These are phyloP conservation scores for Carettochelys insculpta DNA, from an alignment of 2,113 vertebrate species.

Conservation along the genomic window DNA sequence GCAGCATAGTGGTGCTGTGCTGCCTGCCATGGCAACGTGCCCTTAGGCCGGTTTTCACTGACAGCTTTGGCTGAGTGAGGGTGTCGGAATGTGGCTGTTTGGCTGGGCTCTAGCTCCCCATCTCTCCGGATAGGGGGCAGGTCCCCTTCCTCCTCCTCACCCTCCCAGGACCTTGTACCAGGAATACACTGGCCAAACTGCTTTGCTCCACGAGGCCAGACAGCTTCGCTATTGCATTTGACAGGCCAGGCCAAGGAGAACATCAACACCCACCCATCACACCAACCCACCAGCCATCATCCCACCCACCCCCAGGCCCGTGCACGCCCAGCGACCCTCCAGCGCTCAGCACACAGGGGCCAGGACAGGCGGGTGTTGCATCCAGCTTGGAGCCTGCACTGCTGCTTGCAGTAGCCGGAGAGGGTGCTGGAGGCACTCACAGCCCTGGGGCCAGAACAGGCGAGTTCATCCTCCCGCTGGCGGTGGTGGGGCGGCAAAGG, in stretches of 20 bases:
- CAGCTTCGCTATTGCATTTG: no score
- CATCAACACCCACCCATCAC: no score
- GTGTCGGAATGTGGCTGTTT: not conserved
- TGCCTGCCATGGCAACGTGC: no score
- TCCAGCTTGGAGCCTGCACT: not conserved
- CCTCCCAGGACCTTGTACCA: no score
- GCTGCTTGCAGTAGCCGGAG: no score
- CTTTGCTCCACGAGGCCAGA: no score
- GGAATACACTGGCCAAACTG: no score
- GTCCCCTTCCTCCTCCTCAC: no score
- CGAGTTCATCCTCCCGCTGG: not conserved
- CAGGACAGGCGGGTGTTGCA: not conserved
- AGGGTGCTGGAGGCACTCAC: not conserved
- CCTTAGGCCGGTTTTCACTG: not conserved
- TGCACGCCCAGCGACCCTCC: not conserved
- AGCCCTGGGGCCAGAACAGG: not conserved
- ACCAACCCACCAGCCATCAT: no score
- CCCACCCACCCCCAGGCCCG: no score
- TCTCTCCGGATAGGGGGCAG: not conserved
- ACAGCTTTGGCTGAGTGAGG: not conserved
- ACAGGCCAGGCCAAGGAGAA: no score
- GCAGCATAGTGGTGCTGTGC: no score
- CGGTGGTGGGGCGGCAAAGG: not conserved
- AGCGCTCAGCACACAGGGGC: not conserved
- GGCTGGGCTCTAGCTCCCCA: not conserved